Conservation (phyloP, 2,113 vertebrate species). For the Diadophis punctatus region DNA sequence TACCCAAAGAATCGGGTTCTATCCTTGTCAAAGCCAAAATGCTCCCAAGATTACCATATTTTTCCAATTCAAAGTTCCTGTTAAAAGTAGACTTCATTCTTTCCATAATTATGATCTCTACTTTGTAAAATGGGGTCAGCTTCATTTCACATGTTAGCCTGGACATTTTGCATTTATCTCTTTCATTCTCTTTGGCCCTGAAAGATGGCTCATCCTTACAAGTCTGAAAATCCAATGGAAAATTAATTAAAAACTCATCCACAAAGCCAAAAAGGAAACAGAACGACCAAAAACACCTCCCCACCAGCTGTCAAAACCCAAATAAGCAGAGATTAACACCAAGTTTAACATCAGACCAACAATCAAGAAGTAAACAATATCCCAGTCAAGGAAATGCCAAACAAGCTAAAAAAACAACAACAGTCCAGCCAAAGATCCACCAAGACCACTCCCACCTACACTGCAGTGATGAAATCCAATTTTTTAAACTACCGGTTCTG, state of each 20-base stretch:
- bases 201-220: not conserved
- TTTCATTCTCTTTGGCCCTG: not conserved
- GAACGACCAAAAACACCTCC: not conserved
- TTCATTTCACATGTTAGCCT: not conserved
- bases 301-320: not conserved
- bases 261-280: not conserved
- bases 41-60: not conserved
- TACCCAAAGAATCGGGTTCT: not conserved
- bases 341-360: not conserved
- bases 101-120: not conserved
- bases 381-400: not conserved
- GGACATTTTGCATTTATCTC: not conserved
- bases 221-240: not conserved
- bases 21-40: not conserved
- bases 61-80: not conserved
- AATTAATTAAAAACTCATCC: not conserved
- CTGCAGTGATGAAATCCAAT: too few species aligned
- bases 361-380: not conserved
- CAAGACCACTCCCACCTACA: too few species aligned
- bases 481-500: too few species aligned
- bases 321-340: not conserved
- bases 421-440: too few species aligned
- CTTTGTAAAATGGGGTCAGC: not conserved
- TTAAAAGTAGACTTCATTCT: not conserved
- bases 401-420: too few species aligned